Conservation (phyloP, 1,140 invertebrate species). For the Drosophila asahinai region DNA sequence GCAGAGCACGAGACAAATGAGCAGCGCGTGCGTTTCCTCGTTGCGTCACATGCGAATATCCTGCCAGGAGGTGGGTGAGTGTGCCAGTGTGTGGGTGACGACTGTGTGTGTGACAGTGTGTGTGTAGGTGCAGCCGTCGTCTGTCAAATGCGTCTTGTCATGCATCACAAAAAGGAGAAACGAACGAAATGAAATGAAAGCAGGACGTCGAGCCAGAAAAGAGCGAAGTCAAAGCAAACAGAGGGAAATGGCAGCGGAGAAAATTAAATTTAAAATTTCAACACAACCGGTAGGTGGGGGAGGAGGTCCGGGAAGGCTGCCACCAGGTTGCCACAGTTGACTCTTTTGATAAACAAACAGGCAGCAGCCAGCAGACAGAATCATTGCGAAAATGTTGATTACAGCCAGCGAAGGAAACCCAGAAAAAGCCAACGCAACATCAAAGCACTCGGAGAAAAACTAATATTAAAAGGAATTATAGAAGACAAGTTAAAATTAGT, state of each 20-base stretch:
- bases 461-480: too few relatives aligned
- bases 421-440: conserved; percentile 18
- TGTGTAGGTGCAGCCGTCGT: conserved; percentile 74
- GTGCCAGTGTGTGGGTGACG: conserved; percentile 5
- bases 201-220: conserved; percentile 35
- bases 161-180: conserved; percentile 68
- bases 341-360: conserved; percentile 81
- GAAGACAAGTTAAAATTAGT: not conserved
- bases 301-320: conserved; percentile 19
- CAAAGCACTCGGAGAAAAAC: conserved; percentile 2
- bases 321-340: conserved; percentile 79
- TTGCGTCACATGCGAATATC: conserved; percentile 41
- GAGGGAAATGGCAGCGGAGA: conserved; percentile 68
- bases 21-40: conserved; percentile 62
- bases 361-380: conserved; percentile 52
- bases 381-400: conserved; percentile 76
- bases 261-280: conserved; percentile 84
- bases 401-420: conserved; percentile 53
- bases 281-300: conserved; percentile 22
- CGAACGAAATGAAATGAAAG: conserved; percentile 27
- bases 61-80: conserved; percentile 20
- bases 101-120: conserved; percentile 5
- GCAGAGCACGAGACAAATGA: conserved; percentile 67
- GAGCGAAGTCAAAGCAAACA: conserved; percentile 77
- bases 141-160: conserved; percentile 76